Evolutionary conservation across 2,113 vertebrate genomes (phyloP).

Genomic region (Podarcis raffonei): DNA sequence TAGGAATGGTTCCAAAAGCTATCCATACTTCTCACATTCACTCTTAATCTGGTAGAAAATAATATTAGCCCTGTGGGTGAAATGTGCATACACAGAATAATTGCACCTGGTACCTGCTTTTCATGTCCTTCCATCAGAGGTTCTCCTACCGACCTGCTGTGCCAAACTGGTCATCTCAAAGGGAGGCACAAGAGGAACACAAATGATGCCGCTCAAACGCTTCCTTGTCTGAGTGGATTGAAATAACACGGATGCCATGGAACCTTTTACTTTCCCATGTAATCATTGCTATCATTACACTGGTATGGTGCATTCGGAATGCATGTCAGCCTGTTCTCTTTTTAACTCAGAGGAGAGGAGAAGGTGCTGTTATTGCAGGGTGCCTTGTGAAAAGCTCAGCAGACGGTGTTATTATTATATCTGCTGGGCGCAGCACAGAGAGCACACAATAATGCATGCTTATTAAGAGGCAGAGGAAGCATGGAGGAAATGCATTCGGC

Average conservation of each 20-base stretch:
- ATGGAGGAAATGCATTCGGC: constrained; percentile 31
- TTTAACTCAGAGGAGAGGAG: constrained; percentile 67
- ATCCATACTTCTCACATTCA: no score
- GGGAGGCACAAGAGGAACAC: constrained; percentile 45
- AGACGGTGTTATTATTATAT: constrained; percentile 61
- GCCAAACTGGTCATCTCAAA: constrained; percentile 23
- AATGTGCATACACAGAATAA: accelerated
- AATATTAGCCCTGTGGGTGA: not conserved
- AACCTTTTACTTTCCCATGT: constrained; percentile 69
- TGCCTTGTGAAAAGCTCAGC: constrained; percentile 54
- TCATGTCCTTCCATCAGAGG: constrained; percentile 40
- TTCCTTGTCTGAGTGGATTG: constrained; percentile 46
- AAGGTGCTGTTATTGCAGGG: constrained; percentile 68
- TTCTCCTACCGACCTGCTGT: constrained; percentile 33
- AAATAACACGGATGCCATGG: constrained; percentile 56
- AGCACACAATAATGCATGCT: constrained; percentile 45
- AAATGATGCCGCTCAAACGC: constrained; percentile 64
- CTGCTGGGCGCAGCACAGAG: constrained; percentile 44
- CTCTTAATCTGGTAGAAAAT: no score
- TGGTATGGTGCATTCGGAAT: constrained; percentile 71
- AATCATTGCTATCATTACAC: constrained; percentile 75
- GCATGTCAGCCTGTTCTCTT: constrained; percentile 72
- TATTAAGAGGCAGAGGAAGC: constrained; percentile 59
- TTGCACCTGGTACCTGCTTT: constrained; percentile 1
- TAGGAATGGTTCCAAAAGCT: no score